Percentiles rank a stretch among this genome's conserved stretches.
These are phyloP conservation scores for Dendrolimus houi DNA, from an alignment of 2,888 invertebrate species.

Conservation along the genomic window DNA sequence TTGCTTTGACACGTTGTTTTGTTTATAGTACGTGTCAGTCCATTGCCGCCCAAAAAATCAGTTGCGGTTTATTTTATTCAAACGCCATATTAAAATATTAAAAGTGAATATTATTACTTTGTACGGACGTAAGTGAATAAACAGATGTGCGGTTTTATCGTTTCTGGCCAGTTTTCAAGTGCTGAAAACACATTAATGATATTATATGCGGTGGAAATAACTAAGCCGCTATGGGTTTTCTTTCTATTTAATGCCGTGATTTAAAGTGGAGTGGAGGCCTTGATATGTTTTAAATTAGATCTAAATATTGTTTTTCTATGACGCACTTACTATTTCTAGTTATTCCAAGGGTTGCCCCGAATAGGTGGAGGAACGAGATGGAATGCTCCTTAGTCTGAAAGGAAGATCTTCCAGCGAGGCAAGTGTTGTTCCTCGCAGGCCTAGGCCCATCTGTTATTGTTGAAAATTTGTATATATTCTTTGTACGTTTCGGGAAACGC, in stretches of 20 bases:
- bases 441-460: no score
- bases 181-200: slow-evolving; percentile 64
- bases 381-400: no score
- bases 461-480: no score
- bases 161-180: slow-evolving; percentile 73
- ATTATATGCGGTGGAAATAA: slow-evolving; percentile 52
- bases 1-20: no score
- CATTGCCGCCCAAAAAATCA: no score
- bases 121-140: slow-evolving; percentile 44
- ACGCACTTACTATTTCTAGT: background rate
- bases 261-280: background rate
- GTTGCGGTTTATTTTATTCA: no score
- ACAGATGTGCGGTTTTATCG: slow-evolving; percentile 67
- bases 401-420: no score
- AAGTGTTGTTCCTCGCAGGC: no score
- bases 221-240: slow-evolving; percentile 10
- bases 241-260: background rate
- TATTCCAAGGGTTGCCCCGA: no score
- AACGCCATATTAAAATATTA: slow-evolving; percentile 50
- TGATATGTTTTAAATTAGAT: background rate
- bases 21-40: no score
- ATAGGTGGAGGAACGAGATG: no score
- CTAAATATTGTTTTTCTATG: background rate
- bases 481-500: no score
- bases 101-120: slow-evolving; percentile 19